Base-by-base conservation (phyloP, 2,888 invertebrate genomes). In the Rapana venosa region DNA sequence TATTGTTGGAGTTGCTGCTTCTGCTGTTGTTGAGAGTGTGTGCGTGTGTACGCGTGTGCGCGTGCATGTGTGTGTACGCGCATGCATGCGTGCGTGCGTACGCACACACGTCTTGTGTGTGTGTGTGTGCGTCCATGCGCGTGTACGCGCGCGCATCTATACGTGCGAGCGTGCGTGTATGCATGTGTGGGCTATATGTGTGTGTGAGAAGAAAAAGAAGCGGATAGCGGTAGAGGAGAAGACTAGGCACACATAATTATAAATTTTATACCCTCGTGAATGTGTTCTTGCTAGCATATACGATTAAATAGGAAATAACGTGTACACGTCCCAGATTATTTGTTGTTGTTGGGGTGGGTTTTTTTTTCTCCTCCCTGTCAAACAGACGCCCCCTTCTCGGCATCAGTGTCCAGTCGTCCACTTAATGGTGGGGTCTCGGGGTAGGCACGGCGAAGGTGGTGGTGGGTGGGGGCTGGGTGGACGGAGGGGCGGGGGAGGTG, bases 371-470 rank as follows among this genome's bases (percentile, higher is more conserved):
- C 47, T 47, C 8, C 47, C 47, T 47, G 2, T 47, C 4, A 47
- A 47, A 47, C 47, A 2, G 8, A 47, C 8, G 8, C 8, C 47
- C 47, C 47, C 47, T 47, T 47, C 47, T 47, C 47, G 2, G 8
- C 47, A 47, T 47, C 47, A 47, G 47, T 47, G 4, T 47, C 47
- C 47, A 47, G 47, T 47, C 47, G 47, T 47, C 47, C 47, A 47
- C 47, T 47, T 47, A 47, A 8, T 47, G 20, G n/a, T 74, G 74
- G 74, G 74, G n/a, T n/a, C 79, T 26, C n/a, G 79, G 79, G 2
- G 79, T 79, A 47, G 30, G 47, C 15, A 79, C 22, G 17, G 79
- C 79, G 79, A 79, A 79, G 81, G 81, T 83, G 81, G 32, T 35
- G 22, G 81, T 30, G 47, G 81, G 22, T 20, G 47, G 81, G 6